Evolutionary conservation across 2,797 vertebrate genomes (phyloP).

Genomic region (Takifugu ocellatus): DNA sequence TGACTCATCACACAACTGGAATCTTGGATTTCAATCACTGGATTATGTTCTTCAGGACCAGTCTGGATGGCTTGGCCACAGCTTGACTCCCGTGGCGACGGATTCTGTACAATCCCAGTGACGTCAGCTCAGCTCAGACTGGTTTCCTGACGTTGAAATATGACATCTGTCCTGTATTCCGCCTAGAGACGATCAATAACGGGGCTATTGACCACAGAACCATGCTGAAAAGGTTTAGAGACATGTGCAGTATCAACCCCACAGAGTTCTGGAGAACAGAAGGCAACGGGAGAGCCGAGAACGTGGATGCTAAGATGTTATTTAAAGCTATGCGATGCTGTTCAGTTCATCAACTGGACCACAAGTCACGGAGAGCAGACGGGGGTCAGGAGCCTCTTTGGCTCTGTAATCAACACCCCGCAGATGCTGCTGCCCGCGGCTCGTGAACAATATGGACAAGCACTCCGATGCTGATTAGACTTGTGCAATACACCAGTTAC

Average conservation of each 20-base stretch:
- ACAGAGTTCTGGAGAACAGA: no score
- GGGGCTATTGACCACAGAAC: no score
- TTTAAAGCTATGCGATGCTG: slow-evolving; percentile 68
- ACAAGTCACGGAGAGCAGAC: slow-evolving; percentile 50
- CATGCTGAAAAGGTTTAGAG: no score
- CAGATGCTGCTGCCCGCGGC: slow-evolving; percentile 55
- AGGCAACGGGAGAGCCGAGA: no score
- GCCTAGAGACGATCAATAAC: no score
- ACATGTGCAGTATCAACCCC: no score
- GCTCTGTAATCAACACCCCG: slow-evolving; percentile 77
- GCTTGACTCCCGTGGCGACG: slow-evolving; percentile 35
- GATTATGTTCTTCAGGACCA: slow-evolving; percentile 48
- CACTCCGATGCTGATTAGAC: slow-evolving; percentile 21
- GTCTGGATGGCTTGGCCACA: slow-evolving; percentile 48
- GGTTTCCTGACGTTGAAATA: not conserved
- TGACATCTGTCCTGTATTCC: no score
- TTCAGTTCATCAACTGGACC: slow-evolving; percentile 70
- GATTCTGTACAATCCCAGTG: slow-evolving; percentile 25
- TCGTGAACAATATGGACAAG: slow-evolving; percentile 34
- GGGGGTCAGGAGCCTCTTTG: slow-evolving; percentile 63
- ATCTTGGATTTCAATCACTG: slow-evolving; percentile 39
- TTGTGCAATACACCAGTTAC: slow-evolving; percentile 4
- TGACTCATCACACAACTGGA: slow-evolving; percentile 51
- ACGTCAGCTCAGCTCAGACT: slow-evolving; percentile 30
- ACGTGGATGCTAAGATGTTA: slow-evolving; percentile 25